A percentile compares a stretch with the other conserved stretches of the same genome.
These are phyloP conservation scores for Macroglossus sobrinus DNA, from an alignment of 2,113 vertebrate genomes.

Conservation along the genomic window DNA sequence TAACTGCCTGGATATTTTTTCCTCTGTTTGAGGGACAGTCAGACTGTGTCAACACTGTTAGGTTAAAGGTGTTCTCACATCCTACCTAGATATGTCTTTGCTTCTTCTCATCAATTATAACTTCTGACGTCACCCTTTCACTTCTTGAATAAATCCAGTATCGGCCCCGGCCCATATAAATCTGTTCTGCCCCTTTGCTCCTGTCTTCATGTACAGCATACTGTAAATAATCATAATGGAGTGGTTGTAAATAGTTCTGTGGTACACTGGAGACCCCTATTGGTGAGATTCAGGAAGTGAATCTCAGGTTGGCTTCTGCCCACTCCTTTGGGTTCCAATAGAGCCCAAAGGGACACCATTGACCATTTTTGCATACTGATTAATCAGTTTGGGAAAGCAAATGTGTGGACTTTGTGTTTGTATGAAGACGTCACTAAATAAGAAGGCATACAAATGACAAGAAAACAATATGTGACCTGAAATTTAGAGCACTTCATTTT, in stretches of 20 bases:
- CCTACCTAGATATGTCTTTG: slow-evolving; percentile 32
- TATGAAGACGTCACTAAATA: slow-evolving; percentile 16
- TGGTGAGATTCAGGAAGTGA: slow-evolving; percentile 74
- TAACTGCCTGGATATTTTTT: not conserved
- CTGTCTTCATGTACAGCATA: slow-evolving; percentile 58
- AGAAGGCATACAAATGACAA: slow-evolving; percentile 16
- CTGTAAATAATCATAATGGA: slow-evolving; percentile 79
- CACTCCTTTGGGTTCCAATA: not conserved
- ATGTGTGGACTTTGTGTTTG: not conserved
- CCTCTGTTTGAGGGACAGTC: not conserved
- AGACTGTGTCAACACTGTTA: not conserved
- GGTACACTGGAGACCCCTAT: slow-evolving; percentile 96
- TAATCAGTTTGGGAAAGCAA: slow-evolving; percentile 24
- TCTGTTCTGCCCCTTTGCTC: slow-evolving; percentile 59
- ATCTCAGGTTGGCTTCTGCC: not conserved
- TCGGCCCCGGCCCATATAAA: slow-evolving; percentile 59
- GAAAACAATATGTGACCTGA: not conserved
- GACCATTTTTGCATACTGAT: slow-evolving; percentile 19
- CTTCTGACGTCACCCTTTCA: slow-evolving; percentile 64
- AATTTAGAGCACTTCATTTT: slow-evolving; percentile 31
- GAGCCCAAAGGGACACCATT: not conserved
- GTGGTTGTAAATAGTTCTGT: slow-evolving; percentile 77
- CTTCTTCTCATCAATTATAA: slow-evolving; percentile 57
- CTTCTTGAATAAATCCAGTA: slow-evolving; percentile 67
- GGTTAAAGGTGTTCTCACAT: slow-evolving; percentile 30